Evolutionary conservation across 2,113 vertebrate species (phyloP).

Genomic region (Egretta garzetta): DNA sequence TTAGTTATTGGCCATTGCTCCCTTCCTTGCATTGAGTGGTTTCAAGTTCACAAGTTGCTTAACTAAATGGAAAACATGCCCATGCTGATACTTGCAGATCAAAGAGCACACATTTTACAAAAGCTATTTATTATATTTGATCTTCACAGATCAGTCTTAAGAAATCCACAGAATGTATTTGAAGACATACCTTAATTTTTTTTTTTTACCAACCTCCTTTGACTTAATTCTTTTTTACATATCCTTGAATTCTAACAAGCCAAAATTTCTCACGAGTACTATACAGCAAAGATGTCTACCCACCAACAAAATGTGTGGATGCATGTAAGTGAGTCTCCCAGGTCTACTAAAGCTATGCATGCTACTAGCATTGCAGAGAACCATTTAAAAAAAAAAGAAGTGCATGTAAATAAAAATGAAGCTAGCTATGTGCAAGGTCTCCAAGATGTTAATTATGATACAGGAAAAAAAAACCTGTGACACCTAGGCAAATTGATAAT

Average conservation of each 20-base stretch:
- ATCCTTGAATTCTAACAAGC: background rate
- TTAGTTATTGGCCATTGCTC: background rate
- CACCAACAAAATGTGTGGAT: fast-evolving
- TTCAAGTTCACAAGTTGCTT: background rate
- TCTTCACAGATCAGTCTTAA: background rate
- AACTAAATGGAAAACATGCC: background rate
- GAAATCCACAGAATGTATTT: background rate
- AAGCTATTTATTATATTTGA: background rate
- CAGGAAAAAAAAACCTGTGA: background rate
- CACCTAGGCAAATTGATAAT: background rate
- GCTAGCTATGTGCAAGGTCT: background rate
- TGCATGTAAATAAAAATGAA: background rate
- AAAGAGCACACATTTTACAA: background rate
- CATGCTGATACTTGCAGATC: background rate
- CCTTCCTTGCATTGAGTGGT: background rate
- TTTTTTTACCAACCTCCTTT: background rate
- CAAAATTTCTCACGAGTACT: background rate
- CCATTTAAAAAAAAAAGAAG: no score
- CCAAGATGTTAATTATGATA: background rate
- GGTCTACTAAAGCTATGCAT: background rate
- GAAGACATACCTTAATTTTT: background rate
- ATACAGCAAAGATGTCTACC: background rate
- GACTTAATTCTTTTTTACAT: background rate
- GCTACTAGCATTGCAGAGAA: background rate
- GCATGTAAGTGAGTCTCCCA: background rate